Evolutionary conservation across 2,888 invertebrate species (phyloP).

Genomic region (Xanthia togata): DNA sequence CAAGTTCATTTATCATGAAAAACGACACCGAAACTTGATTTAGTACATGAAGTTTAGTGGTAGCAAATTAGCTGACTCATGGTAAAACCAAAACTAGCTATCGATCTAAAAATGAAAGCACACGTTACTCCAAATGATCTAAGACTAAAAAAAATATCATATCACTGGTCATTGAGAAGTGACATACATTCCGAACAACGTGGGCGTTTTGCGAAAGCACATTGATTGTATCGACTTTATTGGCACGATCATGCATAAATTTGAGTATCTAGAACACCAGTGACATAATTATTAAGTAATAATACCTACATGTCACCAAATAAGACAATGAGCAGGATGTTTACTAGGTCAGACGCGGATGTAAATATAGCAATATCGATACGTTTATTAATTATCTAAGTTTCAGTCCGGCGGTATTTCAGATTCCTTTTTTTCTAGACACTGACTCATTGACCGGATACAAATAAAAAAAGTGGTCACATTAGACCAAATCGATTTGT

Average conservation of each 20-base stretch:
- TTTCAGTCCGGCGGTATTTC: conserved; percentile 20
- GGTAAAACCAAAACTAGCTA: neutral
- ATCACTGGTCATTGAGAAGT: conserved; percentile 23
- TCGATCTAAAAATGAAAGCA: neutral
- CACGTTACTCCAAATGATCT: conserved; percentile 1
- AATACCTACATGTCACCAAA: conserved; percentile 26
- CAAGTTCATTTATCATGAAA: conserved; percentile 40
- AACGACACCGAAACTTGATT: neutral
- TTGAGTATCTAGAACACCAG: conserved; percentile 25
- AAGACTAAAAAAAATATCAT: conserved; percentile 13
- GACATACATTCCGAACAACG: conserved; percentile 38
- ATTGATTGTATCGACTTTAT: conserved; percentile 47
- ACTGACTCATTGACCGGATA: conserved; percentile 46
- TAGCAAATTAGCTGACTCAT: conserved; percentile 10
- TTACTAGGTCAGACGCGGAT: conserved; percentile 21
- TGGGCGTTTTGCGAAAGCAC: conserved; percentile 58
- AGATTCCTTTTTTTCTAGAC: conserved; percentile 32
- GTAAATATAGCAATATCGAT: conserved; percentile 12
- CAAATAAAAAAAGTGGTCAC: conserved; percentile 40
- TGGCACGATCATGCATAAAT: conserved; percentile 36
- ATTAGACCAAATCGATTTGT: conserved; percentile 31
- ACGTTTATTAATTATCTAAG: neutral
- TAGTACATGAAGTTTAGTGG: neutral
- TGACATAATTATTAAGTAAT: conserved; percentile 56
- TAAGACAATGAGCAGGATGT: conserved; percentile 20